phyloP scores from a whole-genome alignment of 23 tunicate genomes.

The Ciona savignyi region DNA sequence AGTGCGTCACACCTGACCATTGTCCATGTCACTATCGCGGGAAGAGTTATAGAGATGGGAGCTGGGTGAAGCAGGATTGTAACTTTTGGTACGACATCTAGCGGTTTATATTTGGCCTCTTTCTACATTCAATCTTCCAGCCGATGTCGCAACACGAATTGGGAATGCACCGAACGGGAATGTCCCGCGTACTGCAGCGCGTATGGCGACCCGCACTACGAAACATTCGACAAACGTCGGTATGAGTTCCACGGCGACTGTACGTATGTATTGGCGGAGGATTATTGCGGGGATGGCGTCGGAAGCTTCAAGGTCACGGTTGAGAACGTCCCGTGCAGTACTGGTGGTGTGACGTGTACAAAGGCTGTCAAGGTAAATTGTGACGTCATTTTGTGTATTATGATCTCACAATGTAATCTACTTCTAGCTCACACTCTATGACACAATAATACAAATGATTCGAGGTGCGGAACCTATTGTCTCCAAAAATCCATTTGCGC shows the following conservation, averaged over 20 bases:
- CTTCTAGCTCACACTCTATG: constrained; percentile 51
- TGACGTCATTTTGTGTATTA: not conserved
- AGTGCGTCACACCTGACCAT: constrained; percentile 36
- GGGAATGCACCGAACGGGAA: constrained; percentile 74
- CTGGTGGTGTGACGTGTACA: constrained; percentile 95
- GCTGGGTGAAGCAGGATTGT: constrained; percentile 70
- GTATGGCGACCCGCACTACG: constrained; percentile 92
- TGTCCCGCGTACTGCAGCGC: constrained; percentile 85
- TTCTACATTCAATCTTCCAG: too few relatives aligned
- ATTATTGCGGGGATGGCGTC: constrained; percentile 75
- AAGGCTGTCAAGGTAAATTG: constrained; percentile 84
- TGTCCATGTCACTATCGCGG: constrained; percentile 81
- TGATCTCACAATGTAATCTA: too few relatives aligned
- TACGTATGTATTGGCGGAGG: constrained; percentile 83
- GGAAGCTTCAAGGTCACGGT: constrained; percentile 86
- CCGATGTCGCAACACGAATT: constrained; percentile 61
- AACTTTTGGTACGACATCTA: constrained; percentile 88
- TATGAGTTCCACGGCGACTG: constrained; percentile 93
- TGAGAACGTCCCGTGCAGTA: constrained; percentile 96
- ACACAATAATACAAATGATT: constrained; percentile 82
- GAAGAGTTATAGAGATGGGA: constrained; percentile 68
- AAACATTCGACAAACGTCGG: constrained; percentile 67
- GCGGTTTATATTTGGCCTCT: too few relatives aligned
- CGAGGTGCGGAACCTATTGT: constrained; percentile 77
- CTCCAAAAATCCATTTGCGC: constrained; percentile 61